These are phyloP conservation scores for Orthosia gothica DNA, from an alignment of 2,888 invertebrate species.

Conservation along the genomic window DNA sequence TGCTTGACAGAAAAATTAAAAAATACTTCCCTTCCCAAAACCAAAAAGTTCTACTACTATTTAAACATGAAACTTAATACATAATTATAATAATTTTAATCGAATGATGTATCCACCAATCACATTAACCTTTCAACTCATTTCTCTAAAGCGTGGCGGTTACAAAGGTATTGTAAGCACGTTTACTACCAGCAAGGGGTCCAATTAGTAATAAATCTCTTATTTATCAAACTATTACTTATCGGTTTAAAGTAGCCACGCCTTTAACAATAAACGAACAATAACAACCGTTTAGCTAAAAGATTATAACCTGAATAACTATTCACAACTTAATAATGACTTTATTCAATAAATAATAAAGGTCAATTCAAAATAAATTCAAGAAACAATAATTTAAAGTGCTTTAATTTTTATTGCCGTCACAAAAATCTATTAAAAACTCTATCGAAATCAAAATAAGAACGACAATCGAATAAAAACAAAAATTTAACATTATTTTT, in stretches of 20 bases:
- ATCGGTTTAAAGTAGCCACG: constrained; percentile 65
- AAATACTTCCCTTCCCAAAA: too few species aligned
- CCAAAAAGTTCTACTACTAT: too few species aligned
- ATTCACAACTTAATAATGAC: constrained; percentile 20
- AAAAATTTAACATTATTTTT: constrained; percentile 8
- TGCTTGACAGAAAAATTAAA: too few species aligned
- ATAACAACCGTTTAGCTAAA: constrained; percentile 44
- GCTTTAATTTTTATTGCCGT: constrained; percentile 15
- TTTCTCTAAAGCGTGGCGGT: constrained; percentile 2
- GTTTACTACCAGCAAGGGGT: constrained; percentile 30
- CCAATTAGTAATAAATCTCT: constrained; percentile 58
- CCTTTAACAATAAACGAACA: constrained; percentile 64
- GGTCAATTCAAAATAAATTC: neutral
- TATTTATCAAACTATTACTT: constrained; percentile 64
- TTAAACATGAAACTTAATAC: too few species aligned
- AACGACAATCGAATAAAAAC: constrained; percentile 9
- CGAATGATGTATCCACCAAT: constrained; percentile 1
- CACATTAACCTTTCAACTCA: neutral
- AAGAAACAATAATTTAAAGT: constrained; percentile 6
- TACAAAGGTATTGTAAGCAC: constrained; percentile 1
- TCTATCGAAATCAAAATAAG: constrained; percentile 7
- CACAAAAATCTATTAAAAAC: constrained; percentile 15
- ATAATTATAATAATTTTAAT: neutral
- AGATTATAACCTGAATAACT: constrained; percentile 21
- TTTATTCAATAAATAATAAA: constrained; percentile 13